A percentile compares a stretch with the other conserved stretches of the same genome.
These are phyloP conservation scores for Gasterosteus nipponicus DNA, from an alignment of 2,113 vertebrate genomes.

Conservation along the genomic window DNA sequence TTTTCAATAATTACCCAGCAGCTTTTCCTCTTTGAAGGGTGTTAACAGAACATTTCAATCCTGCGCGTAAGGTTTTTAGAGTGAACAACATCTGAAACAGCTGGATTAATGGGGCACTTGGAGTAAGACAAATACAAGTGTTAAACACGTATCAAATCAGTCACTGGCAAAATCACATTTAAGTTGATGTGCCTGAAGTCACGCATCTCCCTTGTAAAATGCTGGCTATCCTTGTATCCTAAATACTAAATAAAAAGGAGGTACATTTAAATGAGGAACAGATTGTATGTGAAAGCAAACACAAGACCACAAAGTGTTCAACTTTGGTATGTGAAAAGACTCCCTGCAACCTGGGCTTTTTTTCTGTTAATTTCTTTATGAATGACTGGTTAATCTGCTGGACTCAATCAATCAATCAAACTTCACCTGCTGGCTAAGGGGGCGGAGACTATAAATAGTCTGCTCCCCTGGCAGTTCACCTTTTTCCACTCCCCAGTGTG, in stretches of 20 bases:
- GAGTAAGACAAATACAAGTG: constrained; percentile 1
- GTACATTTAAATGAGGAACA: constrained; percentile 36
- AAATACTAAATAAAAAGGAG: constrained; percentile 48
- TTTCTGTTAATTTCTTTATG: no score
- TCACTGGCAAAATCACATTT: constrained; percentile 44
- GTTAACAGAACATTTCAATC: not conserved
- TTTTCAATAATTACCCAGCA: constrained; percentile 22
- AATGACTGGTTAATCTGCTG: no score
- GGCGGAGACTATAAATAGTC: no score
- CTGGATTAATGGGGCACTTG: constrained; percentile 25
- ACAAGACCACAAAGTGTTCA: constrained; percentile 56
- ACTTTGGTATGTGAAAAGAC: constrained; percentile 4
- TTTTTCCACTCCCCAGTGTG: no score
- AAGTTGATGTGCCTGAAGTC: constrained; percentile 50
- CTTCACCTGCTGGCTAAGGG: no score
- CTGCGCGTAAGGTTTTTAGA: not conserved
- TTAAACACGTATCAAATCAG: constrained; percentile 37
- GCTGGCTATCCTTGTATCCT: constrained; percentile 18
- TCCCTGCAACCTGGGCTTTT: no score
- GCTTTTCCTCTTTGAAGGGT: not conserved
- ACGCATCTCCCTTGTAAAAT: constrained; percentile 19
- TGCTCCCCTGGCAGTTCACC: no score
- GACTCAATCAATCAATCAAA: no score
- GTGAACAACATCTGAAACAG: constrained; percentile 14
- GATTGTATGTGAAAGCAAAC: constrained; percentile 36